Evolutionary conservation across 1,140 invertebrate genomes (phyloP), one percentile per base, ranked within the genome.

Genomic region (Tetramorium simillimum): DNA sequence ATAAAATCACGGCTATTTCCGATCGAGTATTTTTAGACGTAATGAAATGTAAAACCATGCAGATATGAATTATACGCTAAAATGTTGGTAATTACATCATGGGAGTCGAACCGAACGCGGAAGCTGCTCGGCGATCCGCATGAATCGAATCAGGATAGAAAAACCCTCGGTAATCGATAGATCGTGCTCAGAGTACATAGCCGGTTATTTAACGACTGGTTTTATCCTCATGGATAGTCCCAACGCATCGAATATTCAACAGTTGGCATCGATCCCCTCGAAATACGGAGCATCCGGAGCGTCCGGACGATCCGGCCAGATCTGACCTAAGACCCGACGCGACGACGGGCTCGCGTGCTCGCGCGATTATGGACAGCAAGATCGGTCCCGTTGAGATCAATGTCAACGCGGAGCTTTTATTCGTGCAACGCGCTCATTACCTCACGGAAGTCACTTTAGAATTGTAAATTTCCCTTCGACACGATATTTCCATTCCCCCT

Each of bases 241-340:
- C 67, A 12, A 40, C 67, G 18, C 80, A 84, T 84, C 80, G 80
- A 84, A 84, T 84, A 84, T 84, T 84, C 80, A 84, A 84, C 69
- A 84, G 80, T 75, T 75, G 56, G 80, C 67, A 84, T 84, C 69
- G 80, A 84, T 84, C 43, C 53, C 37, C 14, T 58, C 53, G 78
- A 72, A 82, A 72, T 58, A 28, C 49, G 21, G 53, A 84, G 40
- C 77, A 60, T n/a, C 28, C 40, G 80, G 14, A 69, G 24, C 24
- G 60, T n/a, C n/a, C n/a, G 21, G 4, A 49, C 69, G 18, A 53
- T 81, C 33, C 46, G 18, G 3, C 58, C 58, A 40, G 77, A 80
- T 53, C 62, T 53, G 12, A 40, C 60, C 46, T 40, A 56, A 81
- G 63, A 81, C 63, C 3, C 37, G n/a, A n/a, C n/a, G n/a, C n/a